Base-by-base conservation (phyloP, 2,113 vertebrate genomes). In the Mola mola region DNA sequence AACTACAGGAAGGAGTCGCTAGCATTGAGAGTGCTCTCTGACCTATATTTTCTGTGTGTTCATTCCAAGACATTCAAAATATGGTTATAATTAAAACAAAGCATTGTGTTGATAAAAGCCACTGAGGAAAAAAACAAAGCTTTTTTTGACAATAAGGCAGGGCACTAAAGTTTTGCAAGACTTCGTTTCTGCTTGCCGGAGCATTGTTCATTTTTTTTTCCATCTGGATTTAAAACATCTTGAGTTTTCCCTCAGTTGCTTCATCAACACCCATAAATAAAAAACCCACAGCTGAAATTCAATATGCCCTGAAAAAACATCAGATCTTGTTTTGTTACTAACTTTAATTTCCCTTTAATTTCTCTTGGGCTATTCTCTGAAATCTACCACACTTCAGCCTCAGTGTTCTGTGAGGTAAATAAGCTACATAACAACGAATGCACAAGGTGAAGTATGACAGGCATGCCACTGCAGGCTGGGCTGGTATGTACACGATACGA, bases 111-210 rank as follows among this genome's bases (percentile, higher is more conserved):
- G 25, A 25, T 31, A 81, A 42, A 67, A 76, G 37, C 3, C 8
- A 0, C 59, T 28, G 20, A 13, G 42, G 49, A 56, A 71, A 72
- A 81, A n/a, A n/a, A n/a, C n/a, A n/a, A 61, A 51, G 37, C 1
- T 11, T 24, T 17, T 65, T 59, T 66, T 42, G 12, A 66, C 74
- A 57, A 63, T 48, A 51, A 47, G 42, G 46, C 33, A 51, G 10
- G n/a, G 68, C 75, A 62, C 25, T 68, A 72, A 83, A 42, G 52
- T 37, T 79, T 81, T 57, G 81, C 48, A 57, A 52, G 61, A 25
- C 37, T 48, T 15, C 0, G n/a, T 58, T 79, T 66, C 58, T 66
- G 55, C 61, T 33, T 48, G 47, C 48, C 62, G 69, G 34, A 34
- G 33, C 57, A 72, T 72, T 83, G 70, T 76, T 73, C 24, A 2